A percentile compares a stretch with the other conserved stretches of the same genome.
These are phyloP conservation scores for Brachylomia viminalis DNA, from an alignment of 2,888 invertebrate genomes.

Conservation along the genomic window DNA sequence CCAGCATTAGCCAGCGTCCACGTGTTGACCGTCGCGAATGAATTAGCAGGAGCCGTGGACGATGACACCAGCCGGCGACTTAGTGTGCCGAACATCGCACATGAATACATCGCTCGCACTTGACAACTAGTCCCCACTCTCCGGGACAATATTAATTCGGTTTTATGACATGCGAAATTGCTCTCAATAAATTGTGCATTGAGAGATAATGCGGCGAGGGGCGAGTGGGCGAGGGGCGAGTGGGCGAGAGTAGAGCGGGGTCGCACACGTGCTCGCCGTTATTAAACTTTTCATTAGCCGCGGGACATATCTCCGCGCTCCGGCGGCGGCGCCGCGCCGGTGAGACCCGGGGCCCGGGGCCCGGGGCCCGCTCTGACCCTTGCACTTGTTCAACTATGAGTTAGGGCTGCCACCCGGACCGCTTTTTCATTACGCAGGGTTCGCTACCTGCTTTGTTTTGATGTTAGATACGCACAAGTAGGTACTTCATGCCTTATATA, in stretches of 20 bases:
- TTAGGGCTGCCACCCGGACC: conserved; percentile 64
- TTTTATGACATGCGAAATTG: conserved; percentile 90
- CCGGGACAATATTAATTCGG: conserved; percentile 83
- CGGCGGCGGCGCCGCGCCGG: conserved; percentile 43
- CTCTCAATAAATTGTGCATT: conserved; percentile 87
- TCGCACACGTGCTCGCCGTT: conserved; percentile 84
- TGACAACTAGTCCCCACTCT: conserved; percentile 50
- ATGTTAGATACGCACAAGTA: conserved; percentile 34
- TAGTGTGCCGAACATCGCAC: background rate
- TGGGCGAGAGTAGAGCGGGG: conserved; percentile 36
- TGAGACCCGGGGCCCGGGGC: conserved; percentile 21
- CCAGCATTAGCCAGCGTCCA: conserved; percentile 32
- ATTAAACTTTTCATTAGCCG: conserved; percentile 88
- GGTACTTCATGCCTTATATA: conserved; percentile 21
- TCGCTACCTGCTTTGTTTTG: conserved; percentile 66
- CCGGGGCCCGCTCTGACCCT: conserved; percentile 65
- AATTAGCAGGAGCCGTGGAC: conserved; percentile 50
- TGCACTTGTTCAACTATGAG: conserved; percentile 73
- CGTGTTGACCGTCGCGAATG: conserved; percentile 57
- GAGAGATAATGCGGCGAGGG: conserved; percentile 70
- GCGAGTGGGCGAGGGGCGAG: conserved; percentile 32
- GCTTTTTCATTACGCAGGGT: conserved; percentile 66
- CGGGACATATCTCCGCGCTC: conserved; percentile 66
- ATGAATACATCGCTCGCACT: conserved; percentile 34
- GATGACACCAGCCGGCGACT: conserved; percentile 48